Base-by-base conservation (phyloP, 2,797 vertebrate species). In the Oreonectes daqikongensis region DNA sequence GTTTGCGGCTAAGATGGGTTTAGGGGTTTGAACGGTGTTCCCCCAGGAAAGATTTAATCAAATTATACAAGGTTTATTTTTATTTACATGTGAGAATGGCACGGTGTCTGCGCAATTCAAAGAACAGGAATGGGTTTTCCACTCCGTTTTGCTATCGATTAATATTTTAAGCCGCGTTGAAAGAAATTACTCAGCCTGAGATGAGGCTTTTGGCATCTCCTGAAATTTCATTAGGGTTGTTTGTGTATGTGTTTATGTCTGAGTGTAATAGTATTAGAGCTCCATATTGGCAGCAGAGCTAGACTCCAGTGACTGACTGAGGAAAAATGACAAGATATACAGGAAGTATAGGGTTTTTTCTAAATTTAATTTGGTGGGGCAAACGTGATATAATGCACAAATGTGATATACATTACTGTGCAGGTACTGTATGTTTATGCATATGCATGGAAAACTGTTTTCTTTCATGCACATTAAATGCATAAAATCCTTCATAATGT, bases 141-240 rank as follows among this genome's bases (percentile, higher is more conserved):
- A 38, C 55, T 52, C 28, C 55, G 12, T 77, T 69, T 61, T 77
- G 66, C 57, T 28, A 77, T 77, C 44, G 42, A 77, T 65, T 76
- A 59, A 60, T 59, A 50, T 65, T 65, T 67, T 79, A 77, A 71
- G 63, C 73, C 53, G 0, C 24, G 61, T 17, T 80, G 73, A 76
- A 76, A 77, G 72, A 65, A 77, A 70, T 77, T 32, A 77, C 46
- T 69, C 35, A 69, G 66, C 75, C 66, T 63, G 28, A 50, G 66
- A 77, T 46, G 66, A 77, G 66, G 75, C 30, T 77, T 77, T 77
- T 77, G 75, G 75, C 75, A 77, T 77, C 66, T 57, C 40, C 64
- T 77, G 59, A 68, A 83, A 83, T 75, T 68, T 57, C 63, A 81
- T 75, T 81, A 72, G 75, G 75, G 46, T 30, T 32, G 48, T 77